Base-by-base conservation (phyloP, 2,113 vertebrate genomes). In the Otis tarda region DNA sequence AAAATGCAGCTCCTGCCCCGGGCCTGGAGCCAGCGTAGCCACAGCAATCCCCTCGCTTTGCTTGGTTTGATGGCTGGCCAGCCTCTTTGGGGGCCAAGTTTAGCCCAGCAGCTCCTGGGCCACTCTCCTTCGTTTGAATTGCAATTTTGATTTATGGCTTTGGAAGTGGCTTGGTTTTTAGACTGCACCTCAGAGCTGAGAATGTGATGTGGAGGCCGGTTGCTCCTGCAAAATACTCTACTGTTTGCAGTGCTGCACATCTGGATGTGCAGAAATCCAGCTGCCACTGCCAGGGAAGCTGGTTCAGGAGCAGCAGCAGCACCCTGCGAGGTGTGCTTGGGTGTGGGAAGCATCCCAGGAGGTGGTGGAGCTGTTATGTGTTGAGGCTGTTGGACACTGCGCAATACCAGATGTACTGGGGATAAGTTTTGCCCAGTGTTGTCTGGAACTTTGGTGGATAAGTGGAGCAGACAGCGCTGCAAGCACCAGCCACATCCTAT, bases 201-300 rank as follows among this genome's bases (percentile, higher is more conserved):
- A 55, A 14, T 1, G 0, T 1, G 4, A 5, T 23, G 7, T 4
- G 7, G 7, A 41, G 49, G 24, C 25, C 37, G 43, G 31, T 23
- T 30, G 18, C 13, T 80, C 41, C 59, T 77, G 23, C 10, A 20
- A 27, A 17, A 11, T 31, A 2, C 3, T 11, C 21, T 17, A 30
- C 53, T 55, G 7, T 15, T 69, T 23, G 53, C 53, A 22, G 53
- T 12, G 23, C 60, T 19, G 67, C 2, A 4, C 14, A 2, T 23
- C 59, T 43, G 52, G 35, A 10, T 13, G 45, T 30, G 60, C 14
- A n/a, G 21, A 52, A 16, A 7, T 10, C 16, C 41, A 35, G n/a
- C 23, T 69, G 33, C 25, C 11, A 0, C 4, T 12, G 47, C 57
- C 12, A 14, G 61, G 57, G 33, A 35, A 61, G 33, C 31, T n/a